Base-by-base conservation (phyloP, 2,113 vertebrate genomes). In the Cepphus grylle region DNA sequence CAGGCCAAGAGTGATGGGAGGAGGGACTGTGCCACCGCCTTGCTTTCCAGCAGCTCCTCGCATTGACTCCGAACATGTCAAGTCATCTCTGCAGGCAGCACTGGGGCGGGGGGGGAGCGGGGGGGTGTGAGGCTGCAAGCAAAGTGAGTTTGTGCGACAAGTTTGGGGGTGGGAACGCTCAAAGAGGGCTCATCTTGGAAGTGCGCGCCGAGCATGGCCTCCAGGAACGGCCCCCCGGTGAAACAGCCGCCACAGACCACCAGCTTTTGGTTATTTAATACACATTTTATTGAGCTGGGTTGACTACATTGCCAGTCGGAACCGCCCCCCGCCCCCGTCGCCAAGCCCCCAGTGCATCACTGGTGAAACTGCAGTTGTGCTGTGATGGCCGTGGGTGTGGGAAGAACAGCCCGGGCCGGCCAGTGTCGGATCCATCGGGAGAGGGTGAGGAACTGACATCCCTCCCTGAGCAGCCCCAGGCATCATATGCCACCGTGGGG, bases 281-380 rank as follows among this genome's bases (percentile, higher is more conserved):
- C 47, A 40, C 10, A 10, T 36, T 93, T 95, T 95, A 95, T 94
- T 97, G 78, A 95, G 88, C 69, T 69, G 58, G 26, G 19, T 76
- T 56, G 52, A 32, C 36, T 88, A 74, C 49, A 82, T 8, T 47
- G 50, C 81, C 89, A 76, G 23, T 26, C 32, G n/a, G 69, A 34
- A 2, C 8, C 40, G 40, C 12, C 5, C 20, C n/a, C 8, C 23
- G 1, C 8, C 10, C 55, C 70, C 45, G 45, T 30, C 4, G 2
- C 42, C 77, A 71, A 74, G 42, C 26, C 91, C 86, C 83, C 52
- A 5, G 8, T 4, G 26, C 2, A 1, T 38, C 76, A 40, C 15
- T 36, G 40, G 43, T 71, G 52, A 67, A 69, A 43, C 40, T 38
- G 56, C 69, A 26, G 27, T 5, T 72, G 77, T 76, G 36, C 55